These are phyloP conservation scores for Sinocyclocheilus maitianheensis DNA, from an alignment of 2,113 vertebrate species.

Conservation along the genomic window DNA sequence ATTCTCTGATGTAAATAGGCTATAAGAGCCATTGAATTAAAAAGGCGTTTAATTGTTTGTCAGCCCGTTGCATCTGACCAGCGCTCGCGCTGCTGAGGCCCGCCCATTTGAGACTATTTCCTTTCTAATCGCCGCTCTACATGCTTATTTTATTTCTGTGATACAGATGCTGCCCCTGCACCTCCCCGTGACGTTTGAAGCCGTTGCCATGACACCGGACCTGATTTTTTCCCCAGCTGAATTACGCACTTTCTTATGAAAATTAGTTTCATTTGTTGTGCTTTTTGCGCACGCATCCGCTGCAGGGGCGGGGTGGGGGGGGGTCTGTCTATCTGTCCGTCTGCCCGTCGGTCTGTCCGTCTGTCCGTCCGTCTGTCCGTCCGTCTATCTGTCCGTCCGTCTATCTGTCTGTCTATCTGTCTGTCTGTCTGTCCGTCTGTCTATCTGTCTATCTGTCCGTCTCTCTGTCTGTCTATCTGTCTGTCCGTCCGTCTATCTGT, in stretches of 20 bases:
- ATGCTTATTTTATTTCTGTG: neutral
- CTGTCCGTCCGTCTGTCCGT: too few relatives aligned
- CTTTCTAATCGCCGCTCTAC: neutral
- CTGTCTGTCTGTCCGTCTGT: too few relatives aligned
- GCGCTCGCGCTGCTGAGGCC: too few relatives aligned
- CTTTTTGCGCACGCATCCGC: conserved; percentile 19
- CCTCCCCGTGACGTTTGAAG: conserved; percentile 54
- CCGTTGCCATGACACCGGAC: conserved; percentile 59
- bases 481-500: too few relatives aligned
- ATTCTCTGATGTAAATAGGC: too few relatives aligned
- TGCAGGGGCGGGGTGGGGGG: neutral
- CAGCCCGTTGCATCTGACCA: neutral
- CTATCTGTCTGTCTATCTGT: too few relatives aligned
- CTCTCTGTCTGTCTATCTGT: too few relatives aligned
- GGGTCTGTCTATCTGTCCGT: too few relatives aligned
- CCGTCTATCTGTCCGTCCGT: too few relatives aligned
- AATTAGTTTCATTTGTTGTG: conserved; percentile 31
- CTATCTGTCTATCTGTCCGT: too few relatives aligned
- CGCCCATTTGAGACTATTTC: neutral
- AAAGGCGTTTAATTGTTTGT: neutral
- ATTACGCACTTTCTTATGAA: conserved; percentile 56
- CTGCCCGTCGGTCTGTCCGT: too few relatives aligned
- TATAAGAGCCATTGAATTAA: neutral
- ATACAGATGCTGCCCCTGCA: conserved; percentile 36
- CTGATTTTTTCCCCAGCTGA: conserved; percentile 5